Evolutionary conservation across 2,888 invertebrate genomes (phyloP), one percentile per base, ranked within the genome.

Genomic region (Drosophila monieri): DNA sequence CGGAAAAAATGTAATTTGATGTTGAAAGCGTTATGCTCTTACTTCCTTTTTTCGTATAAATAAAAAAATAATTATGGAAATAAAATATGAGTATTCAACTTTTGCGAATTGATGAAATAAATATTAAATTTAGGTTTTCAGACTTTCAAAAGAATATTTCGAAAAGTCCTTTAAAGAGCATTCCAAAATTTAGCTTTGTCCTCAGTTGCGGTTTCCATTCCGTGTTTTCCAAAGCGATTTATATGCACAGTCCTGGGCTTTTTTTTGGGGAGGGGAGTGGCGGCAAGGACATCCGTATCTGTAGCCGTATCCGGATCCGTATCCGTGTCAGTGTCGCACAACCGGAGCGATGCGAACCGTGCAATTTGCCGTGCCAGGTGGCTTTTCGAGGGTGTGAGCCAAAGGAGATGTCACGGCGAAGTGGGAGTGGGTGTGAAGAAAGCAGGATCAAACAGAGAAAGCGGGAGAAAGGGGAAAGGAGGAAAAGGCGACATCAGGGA

Each of bases 361-460:
- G 66, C 60, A 79, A 77, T 79, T 73, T 70, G 74, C 58, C 47
- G 51, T 53, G 68, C 23, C 57, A 49, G 48, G 27, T 48, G 39
- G 27, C 15, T 72, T 43, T 43, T 21, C 35, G n/a, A n/a, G 35
- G 35, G 6, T 35, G 14, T 2, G 35, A 35, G 35, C 6, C 35
- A n/a, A n/a, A 35, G 35, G 14, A 35, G 35, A 35, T 35, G 6
- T 35, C 14, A 35, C 35, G 9, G 37, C 9, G 4, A 46, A 60
- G 30, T 46, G 27, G 21, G 14, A n/a, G 44, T 18, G 25, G n/a
- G 35, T 21, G 6, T 5, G 44, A 15, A 39, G 39, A 41, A 41
- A 41, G 15, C 39, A 18, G 39, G 15, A n/a, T 12, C 1, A 39
- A 39, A 6, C 25, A 25, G 25, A 6, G 25, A 25, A 15, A 1